Evolutionary conservation across 2,888 invertebrate genomes (phyloP), one percentile per base, ranked within the genome.

Genomic region (Ectobius pallidus): DNA sequence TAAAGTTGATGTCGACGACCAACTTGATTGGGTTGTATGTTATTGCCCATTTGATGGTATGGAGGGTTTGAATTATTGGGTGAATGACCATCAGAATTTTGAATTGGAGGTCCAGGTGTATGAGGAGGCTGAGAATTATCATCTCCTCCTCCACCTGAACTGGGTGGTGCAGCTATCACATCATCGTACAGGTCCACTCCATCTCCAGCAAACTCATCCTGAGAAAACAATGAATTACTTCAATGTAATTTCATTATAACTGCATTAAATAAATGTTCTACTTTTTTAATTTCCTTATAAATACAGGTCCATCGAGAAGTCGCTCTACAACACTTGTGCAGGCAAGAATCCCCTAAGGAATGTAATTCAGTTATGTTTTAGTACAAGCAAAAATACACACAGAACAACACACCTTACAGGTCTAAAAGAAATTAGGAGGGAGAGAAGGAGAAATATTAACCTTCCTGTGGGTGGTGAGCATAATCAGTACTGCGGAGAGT

Each of bases 101-200:
- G 74, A 2, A 75, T 75, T 34, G 76, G 85, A 69, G 85, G 83
- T 67, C 87, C 87, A 72, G 86, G 84, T 65, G 85, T 82, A 72
- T 86, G 84, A 70, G 84, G 85, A 65, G 88, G 86, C 74, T 89
- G 89, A 18, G 88, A 86, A 77, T 88, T 88, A 74, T 88, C 90
- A 75, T 87, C 87, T 76, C 88, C 86, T 77, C 84, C 82, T n/a
- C 82, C 82, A 55, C 82, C 81, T 62, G 81, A 81, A 61, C 83
- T 85, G 73, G 90, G 86, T 55, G 93, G 90, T 44, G 95, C 91
- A 69, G 96, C 92, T 79, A 97, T 94, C 78, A 97, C 97, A 85
- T 97, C 97, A 85, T 97, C 96, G 83, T 97, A 97, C 71, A 97
- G 87, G 86, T 97, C 97, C 76, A 95, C 95, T 80, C 94, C 94